Evolutionary conservation across 2,888 invertebrate genomes (phyloP), one percentile per base, ranked within the genome.

Genomic region (Drosophila demipolita): DNA sequence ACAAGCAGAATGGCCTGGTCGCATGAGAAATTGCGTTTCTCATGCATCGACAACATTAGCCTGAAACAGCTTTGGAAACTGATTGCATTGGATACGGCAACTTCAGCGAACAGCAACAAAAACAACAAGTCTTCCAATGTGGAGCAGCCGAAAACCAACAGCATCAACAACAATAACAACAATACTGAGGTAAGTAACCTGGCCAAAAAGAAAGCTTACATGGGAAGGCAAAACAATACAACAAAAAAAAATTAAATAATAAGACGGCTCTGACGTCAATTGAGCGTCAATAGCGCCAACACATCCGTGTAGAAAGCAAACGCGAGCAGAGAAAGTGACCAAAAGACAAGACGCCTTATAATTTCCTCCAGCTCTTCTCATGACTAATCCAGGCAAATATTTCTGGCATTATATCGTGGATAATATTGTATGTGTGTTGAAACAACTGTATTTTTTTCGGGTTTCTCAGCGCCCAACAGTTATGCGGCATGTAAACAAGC

Each of bases 61-160:
- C 86, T 93, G 60, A 91, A 92, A 80, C 92, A 93, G 80, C 82
- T 93, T 58, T 93, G 93, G 93, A 93, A 92, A 80, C 78, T 93
- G 72, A 92, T 93, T 87, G 92, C 91, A 78, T 88, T 93, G 91
- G 92, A 93, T 86, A 90, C 85, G 69, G 78, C 58, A 62, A 45
- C 75, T 55, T 54, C 63, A 70, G 3, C 64, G 20, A 72, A 40
- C 49, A 66, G 48, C 29, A 75, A 35, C 79, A 78, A 48, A 73
- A 70, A 26, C 74, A 69, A 59, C 63, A 73, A 54, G 66, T 66
- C 73, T 68, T 63, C 66, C 55, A 78, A 80, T 73, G 69, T 80
- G 61, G 82, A 80, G 65, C 77, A 78, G 55, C 70, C 76, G 32
- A 70, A 77, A 66, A 33, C 40, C 69, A 82, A 45, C 81, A 74